Evolutionary conservation across 2,888 invertebrate genomes (phyloP), one percentile per base, ranked within the genome.

Genomic region (Stenotaenia linearis): DNA sequence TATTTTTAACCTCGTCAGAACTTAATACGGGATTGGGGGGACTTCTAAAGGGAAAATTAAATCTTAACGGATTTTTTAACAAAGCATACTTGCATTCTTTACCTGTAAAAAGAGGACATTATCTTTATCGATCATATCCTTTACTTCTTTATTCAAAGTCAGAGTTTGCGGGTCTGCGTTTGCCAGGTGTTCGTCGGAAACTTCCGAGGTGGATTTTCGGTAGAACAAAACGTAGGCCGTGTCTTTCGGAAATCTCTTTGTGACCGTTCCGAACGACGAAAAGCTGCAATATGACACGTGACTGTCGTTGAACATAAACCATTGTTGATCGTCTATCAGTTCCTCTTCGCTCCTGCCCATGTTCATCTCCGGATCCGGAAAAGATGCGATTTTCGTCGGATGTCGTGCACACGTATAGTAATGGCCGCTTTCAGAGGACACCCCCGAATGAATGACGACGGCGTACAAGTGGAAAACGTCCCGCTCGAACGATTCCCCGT

Each of bases 221-320:
- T 95, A 95, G 84, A 95, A 92, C 61, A 95, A 87, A 81, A 95
- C 92, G 84, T 95, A 95, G 0, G 95, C 93, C 0, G 95, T 94
- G 84, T 93, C 92, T 15, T 92, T 91, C 1, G 91, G 90, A 82
- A 85, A 86, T 61, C 83, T 82, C 78, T 85, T 83, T 0, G 84
- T 84, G 50, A 85, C 83, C 78, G 84, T 83, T 37, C 82, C 82
- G 82, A 84, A 84, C 80, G 85, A 85, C 83, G 77, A 84, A 83
- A 77, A 84, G 89, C 6, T 84, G 82, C 32, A 79, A 56, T 74
- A 80, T 40, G 81, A 81, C 0, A 95, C 93, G n/a, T 89, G 87
- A 80, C 90, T 91, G 83, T 95, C 95, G 84, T 95, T 94, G 84
- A 93, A 94, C 84, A 91, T 90, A 85, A 90, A 92, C 95, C 95